phyloP scores from a whole-genome alignment of 2,797 vertebrate species.

The Jordanella pulchra region DNA sequence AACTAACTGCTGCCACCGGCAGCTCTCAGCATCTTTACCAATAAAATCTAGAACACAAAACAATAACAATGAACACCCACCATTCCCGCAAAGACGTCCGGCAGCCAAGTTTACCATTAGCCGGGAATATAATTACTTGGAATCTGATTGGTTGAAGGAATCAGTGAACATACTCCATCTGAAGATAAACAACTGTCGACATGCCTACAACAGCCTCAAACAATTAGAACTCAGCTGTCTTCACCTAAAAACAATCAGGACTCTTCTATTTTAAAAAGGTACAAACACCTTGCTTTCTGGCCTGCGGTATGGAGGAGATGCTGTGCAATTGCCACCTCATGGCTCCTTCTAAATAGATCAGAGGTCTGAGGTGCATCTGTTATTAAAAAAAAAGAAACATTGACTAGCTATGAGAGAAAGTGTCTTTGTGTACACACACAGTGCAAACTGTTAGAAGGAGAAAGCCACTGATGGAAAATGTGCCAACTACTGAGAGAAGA shows the following conservation, averaged over 20 bases:
- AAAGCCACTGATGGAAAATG: slow-evolving; percentile 75
- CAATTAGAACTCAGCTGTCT: slow-evolving; percentile 32
- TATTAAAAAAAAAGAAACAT: slow-evolving; percentile 34
- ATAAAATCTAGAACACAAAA: slow-evolving; percentile 32
- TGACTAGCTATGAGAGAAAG: slow-evolving; percentile 36
- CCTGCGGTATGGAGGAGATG: not conserved
- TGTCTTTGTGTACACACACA: slow-evolving; percentile 52
- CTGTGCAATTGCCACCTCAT: slow-evolving; percentile 9
- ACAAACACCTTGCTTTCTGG: slow-evolving; percentile 9
- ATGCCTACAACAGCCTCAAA: slow-evolving; percentile 20
- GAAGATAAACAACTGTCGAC: slow-evolving; percentile 46
- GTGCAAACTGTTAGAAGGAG: slow-evolving; percentile 65
- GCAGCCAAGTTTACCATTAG: slow-evolving; percentile 20
- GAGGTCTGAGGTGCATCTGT: slow-evolving; percentile 47
- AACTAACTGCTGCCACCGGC: slow-evolving; percentile 49
- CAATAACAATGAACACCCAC: slow-evolving; percentile 16
- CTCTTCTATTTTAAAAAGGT: slow-evolving; percentile 10
- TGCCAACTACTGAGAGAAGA: slow-evolving; percentile 64
- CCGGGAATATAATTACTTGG: slow-evolving; percentile 23
- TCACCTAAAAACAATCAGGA: slow-evolving; percentile 24
- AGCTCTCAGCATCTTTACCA: slow-evolving; percentile 37
- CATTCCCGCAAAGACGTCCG: slow-evolving; percentile 9
- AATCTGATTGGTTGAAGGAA: slow-evolving; percentile 42
- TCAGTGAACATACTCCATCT: slow-evolving; percentile 34
- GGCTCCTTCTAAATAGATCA: slow-evolving; percentile 30